phyloP scores from a whole-genome alignment of 2,113 vertebrate genomes.

The Merops nubicus region DNA sequence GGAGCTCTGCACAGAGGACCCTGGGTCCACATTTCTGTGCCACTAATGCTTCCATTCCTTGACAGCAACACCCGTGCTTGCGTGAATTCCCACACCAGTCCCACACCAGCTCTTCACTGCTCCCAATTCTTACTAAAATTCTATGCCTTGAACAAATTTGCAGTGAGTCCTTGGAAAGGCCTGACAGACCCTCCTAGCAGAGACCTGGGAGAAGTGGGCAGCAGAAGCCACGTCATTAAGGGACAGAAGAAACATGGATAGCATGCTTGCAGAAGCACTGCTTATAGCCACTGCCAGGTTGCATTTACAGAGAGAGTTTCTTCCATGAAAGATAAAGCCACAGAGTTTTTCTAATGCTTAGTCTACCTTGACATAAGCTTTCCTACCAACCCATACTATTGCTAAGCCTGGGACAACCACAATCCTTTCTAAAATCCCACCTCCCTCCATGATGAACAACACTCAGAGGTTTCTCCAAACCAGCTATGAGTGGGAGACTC shows the following conservation, averaged over 20 bases:
- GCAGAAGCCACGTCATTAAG: neutral
- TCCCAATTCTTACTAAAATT: neutral
- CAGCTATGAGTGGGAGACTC: neutral
- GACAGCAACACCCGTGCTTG: neutral
- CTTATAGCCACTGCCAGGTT: neutral
- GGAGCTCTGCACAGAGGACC: neutral
- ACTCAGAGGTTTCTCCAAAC: neutral
- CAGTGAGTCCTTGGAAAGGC: neutral
- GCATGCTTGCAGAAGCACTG: neutral
- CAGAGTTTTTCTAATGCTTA: neutral
- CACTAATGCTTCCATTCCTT: neutral
- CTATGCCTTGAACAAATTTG: neutral
- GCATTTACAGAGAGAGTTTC: neutral
- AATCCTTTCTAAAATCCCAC: neutral
- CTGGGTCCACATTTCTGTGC: neutral
- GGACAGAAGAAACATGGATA: neutral
- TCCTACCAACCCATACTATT: neutral
- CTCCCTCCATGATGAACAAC: neutral
- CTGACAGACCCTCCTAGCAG: neutral
- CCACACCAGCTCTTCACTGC: neutral
- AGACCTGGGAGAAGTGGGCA: neutral
- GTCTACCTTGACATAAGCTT: neutral
- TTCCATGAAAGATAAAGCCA: neutral
- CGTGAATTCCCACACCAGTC: neutral
- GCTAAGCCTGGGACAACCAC: neutral